Percentiles rank a stretch among this genome's conserved stretches.
Evolutionary conservation across 2,797 vertebrate genomes (phyloP).

Genomic region (Pseudomugil gertrudae): DNA sequence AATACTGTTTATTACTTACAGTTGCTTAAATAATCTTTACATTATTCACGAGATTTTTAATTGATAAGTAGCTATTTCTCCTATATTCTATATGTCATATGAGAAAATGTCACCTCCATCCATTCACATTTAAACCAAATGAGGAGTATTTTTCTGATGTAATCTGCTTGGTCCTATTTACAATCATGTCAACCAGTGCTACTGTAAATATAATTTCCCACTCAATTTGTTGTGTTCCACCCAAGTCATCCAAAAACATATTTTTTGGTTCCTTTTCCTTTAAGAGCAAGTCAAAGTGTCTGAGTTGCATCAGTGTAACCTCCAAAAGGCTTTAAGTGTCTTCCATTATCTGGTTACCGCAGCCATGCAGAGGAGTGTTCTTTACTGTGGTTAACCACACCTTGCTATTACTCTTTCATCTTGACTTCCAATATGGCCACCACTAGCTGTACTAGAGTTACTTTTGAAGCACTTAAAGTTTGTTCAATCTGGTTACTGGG

Average conservation of each 20-base stretch:
- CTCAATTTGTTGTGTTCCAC: neutral
- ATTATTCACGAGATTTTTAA: too few relatives aligned
- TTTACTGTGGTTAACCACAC: conserved; percentile 66
- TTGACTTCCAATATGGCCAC: conserved; percentile 40
- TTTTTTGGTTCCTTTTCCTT: conserved; percentile 11
- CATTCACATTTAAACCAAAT: neutral
- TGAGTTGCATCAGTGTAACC: conserved; percentile 50
- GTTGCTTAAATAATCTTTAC: neutral
- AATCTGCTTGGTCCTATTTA: neutral
- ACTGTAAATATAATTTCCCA: neutral
- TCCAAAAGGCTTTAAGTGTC: conserved; percentile 61
- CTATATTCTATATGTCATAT: neutral
- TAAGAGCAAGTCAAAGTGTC: conserved; percentile 17
- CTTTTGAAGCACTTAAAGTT: conserved; percentile 24
- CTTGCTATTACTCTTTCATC: conserved; percentile 69
- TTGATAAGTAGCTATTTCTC: neutral
- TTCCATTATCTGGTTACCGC: conserved; percentile 57
- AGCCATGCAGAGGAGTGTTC: conserved; percentile 51
- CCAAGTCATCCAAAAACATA: neutral
- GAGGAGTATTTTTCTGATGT: neutral
- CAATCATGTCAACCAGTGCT: neutral
- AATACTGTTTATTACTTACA: neutral
- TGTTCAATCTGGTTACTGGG: neutral
- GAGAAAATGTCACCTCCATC: neutral
- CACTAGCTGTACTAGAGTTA: conserved; percentile 30